Evolutionary conservation across 1,140 invertebrate genomes (phyloP), one percentile per base, ranked within the genome.

Genomic region (Ericerus pela): DNA sequence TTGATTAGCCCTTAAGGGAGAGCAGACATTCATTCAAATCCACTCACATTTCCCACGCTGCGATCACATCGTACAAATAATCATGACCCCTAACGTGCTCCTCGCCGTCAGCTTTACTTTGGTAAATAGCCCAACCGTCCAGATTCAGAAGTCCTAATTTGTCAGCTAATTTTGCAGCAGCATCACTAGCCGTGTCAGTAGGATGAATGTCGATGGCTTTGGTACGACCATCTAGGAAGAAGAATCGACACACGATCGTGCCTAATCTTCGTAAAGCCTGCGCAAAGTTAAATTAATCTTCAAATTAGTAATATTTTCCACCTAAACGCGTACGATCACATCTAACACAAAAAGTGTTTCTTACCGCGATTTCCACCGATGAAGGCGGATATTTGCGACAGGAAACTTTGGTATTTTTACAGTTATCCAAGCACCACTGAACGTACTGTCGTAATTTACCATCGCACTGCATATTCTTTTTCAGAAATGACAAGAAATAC

Each of bases 201-300:
- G 92, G 90, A 74, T 94, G 88, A 12, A 96, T 84, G 68, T 94
- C 91, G 31, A 96, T 89, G 0, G 91, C 91, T 70, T 96, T 96
- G 0, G 89, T 96, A 53, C 91, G 78, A 0, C 91, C 90, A 70
- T 96, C 92, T 64, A 96, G 74, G 70, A 96, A 94, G 73, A 93
- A 94, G 70, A 97, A 92, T 38, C 91, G 77, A 66, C 90, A 95
- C 0, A 96, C 88, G 59, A 96, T 88, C 0, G 91, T 93, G 38
- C 88, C 88, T 12, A 96, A 73, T 56, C 85, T 77, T 65, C 84
- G 79, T 81, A 96, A 91, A 5, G 91, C 90, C 77, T 86, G 69
- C 26, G 68, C 67, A 59, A 28, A 30, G 27, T 28, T 29, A 2
- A 16, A n/a, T n/a, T n/a, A n/a, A n/a, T n/a, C n/a, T 30, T 31